Evolutionary conservation across 2,797 vertebrate genomes (phyloP), one percentile per base, ranked within the genome.

Genomic region (Oceanodroma leucorhoa): DNA sequence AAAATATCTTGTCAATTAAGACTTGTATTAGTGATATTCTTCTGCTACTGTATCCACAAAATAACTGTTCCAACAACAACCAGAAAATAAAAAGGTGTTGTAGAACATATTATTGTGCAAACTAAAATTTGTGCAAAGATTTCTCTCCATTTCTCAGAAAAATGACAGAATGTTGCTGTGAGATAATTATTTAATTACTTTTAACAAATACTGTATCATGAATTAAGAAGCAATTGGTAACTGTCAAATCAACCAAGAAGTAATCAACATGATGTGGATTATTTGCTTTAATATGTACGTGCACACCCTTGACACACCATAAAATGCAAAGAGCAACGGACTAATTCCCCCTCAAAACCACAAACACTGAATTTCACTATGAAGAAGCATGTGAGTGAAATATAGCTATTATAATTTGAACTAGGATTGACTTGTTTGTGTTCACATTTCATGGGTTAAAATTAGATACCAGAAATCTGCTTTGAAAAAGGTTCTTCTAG

Each of bases 371-470:
- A 66, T 77, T 83, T 81, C 50, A 48, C 13, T 75, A 36, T 1
- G 4, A 91, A 29, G 61, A 50, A 87, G 38, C 3, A 66, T 6
- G 67, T 5, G 10, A 79, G 14, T 51, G 20, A 88, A 86, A 79
- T 69, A 72, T 0, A 34, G 23, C 13, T 75, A 18, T 19, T 46
- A 8, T 7, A 78, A 80, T 50, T 11, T 60, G 51, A 82, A 57
- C 48, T 40, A 66, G 15, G 41, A 93, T 36, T 66, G 30, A 83
- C 15, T 54, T 23, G 9, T 64, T 64, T 67, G 43, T 5, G 2
- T 58, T 66, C 41, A 70, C 8, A 36, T 79, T 93, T 93, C 58
- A 82, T 4, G 51, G 61, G 66, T 82, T 95, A 91, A 93, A 88
- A 85, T 51, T 60, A 67, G 43, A 58, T 81, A 88, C 30, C 58